These are phyloP conservation scores for Pandion haliaetus DNA, from an alignment of 2,113 vertebrate genomes.

Conservation along the genomic window DNA sequence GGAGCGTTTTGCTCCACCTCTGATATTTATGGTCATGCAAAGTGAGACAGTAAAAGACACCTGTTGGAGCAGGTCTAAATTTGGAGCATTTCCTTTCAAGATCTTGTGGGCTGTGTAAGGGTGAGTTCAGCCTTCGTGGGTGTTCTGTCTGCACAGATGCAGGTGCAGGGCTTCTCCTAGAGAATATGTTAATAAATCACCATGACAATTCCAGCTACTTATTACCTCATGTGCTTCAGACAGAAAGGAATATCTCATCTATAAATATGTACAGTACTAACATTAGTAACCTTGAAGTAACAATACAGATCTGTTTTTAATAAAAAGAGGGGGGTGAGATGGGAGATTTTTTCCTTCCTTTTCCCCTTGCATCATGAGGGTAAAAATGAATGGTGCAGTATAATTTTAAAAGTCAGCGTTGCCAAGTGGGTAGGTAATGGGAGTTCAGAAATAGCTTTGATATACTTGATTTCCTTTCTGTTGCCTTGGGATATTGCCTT, in stretches of 20 bases:
- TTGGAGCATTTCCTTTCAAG: conserved; percentile 67
- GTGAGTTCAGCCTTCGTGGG: conserved; percentile 58
- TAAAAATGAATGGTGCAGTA: not conserved
- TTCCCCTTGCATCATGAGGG: not conserved
- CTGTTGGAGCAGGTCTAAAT: conserved; percentile 73
- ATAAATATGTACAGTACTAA: conserved; percentile 35
- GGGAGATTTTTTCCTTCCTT: not conserved
- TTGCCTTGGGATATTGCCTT: conserved; percentile 19
- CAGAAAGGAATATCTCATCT: conserved; percentile 64
- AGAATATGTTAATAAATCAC: conserved; percentile 81
- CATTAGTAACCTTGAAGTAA: conserved; percentile 36
- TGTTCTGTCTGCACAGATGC: conserved; percentile 62
- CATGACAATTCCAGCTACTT: conserved; percentile 66
- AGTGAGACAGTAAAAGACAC: conserved; percentile 71
- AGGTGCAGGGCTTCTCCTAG: conserved; percentile 73
- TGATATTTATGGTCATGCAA: conserved; percentile 65
- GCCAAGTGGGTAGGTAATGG: conserved; percentile 10
- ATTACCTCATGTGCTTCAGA: conserved; percentile 67
- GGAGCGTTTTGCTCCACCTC: conserved; percentile 58
- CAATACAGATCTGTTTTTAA: conserved; percentile 46
- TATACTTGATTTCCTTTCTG: conserved; percentile 35
- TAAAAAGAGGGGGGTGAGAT: not conserved
- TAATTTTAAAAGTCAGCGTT: not conserved
- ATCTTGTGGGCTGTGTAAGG: conserved; percentile 44
- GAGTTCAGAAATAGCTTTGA: conserved; percentile 36